Conservation (phyloP, 1,140 invertebrate genomes). For the Brachionus sp. region DNA sequence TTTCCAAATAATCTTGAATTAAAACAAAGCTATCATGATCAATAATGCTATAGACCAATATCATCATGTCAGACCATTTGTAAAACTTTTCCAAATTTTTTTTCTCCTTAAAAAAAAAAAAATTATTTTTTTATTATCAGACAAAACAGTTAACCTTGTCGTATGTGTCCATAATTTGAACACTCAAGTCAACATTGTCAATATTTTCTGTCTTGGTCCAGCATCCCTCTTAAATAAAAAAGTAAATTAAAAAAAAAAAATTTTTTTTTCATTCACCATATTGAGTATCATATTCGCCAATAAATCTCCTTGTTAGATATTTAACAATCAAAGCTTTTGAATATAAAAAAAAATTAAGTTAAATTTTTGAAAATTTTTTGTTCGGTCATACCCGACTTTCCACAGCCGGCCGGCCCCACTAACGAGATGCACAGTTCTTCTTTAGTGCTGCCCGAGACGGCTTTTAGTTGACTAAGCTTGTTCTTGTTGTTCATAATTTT, state of each 20-base stretch:
- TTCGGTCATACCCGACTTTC: not conserved
- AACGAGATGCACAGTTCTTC: not conserved
- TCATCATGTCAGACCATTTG: conserved; percentile 29
- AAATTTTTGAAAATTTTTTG: not conserved
- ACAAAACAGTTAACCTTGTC: not conserved
- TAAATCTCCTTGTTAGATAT: conserved; percentile 15
- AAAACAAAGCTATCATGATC: not conserved
- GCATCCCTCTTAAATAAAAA: not conserved
- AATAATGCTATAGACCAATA: conserved; percentile 9
- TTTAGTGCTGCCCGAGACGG: not conserved
- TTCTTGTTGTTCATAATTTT: conserved; percentile 2
- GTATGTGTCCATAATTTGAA: conserved; percentile 31
- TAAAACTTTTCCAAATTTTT: conserved; percentile 19
- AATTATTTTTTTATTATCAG: not conserved
- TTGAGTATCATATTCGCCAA: conserved; percentile 11
- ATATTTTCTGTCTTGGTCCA: conserved; percentile 29
- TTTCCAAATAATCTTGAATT: conserved; percentile 12
- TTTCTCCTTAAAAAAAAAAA: not conserved
- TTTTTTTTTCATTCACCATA: not conserved
- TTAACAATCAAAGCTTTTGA: not conserved
- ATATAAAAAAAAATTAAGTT: not conserved
- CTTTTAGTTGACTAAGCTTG: not conserved
- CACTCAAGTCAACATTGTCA: conserved; percentile 5
- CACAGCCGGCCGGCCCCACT: not conserved
- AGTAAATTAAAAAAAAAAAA: not conserved